Evolutionary conservation across 2,797 vertebrate species (phyloP), one percentile per base, ranked within the genome.

Genomic region (Hypotaenidia okinawae): DNA sequence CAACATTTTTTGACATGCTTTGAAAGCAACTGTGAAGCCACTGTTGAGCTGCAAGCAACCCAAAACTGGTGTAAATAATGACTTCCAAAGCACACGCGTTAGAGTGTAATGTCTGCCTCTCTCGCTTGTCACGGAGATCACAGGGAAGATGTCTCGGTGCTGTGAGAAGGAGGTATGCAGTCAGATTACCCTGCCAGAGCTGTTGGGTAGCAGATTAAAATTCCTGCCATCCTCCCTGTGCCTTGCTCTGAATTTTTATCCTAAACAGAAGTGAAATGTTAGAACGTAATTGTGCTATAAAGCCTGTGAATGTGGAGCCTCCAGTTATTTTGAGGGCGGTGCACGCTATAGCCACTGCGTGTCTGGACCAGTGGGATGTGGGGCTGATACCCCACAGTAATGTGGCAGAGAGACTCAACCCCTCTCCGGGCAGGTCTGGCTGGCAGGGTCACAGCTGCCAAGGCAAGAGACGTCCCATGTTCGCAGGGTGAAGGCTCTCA

Each of bases 131-230:
- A 6, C 10, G 45, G 43, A 79, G 58, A 66, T 88, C 6, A 3
- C 75, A 45, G 68, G 67, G 58, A 83, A 73, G 76, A 59, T 87
- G 79, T 58, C 62, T 94, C 79, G 27, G 2, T 62, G 54, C 73
- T 79, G 27, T 0, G 4, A 84, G 80, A 28, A 93, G 61, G 58
- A 94, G 79, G 13, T 43, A 19, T 41, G 74, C 75, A 57, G 0
- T 70, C 35, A 69, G 67, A n/a, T 84, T 58, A 55, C 64, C 49
- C 70, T 90, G 37, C 49, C 72, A 57, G 49, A 87, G 43, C 28
- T 83, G n/a, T 27, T 75, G 39, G 51, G 89, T 77, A 80, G 78
- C 52, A 73, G 72, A 64, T 90, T 89, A 80, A 83, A 80, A 92
- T 73, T 87, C 84, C 37, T 90, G 55, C 37, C 58, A 54, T 74